These are phyloP conservation scores for Campylorhamphus procurvoides DNA, from an alignment of 2,113 vertebrate species.

Conservation along the genomic window DNA sequence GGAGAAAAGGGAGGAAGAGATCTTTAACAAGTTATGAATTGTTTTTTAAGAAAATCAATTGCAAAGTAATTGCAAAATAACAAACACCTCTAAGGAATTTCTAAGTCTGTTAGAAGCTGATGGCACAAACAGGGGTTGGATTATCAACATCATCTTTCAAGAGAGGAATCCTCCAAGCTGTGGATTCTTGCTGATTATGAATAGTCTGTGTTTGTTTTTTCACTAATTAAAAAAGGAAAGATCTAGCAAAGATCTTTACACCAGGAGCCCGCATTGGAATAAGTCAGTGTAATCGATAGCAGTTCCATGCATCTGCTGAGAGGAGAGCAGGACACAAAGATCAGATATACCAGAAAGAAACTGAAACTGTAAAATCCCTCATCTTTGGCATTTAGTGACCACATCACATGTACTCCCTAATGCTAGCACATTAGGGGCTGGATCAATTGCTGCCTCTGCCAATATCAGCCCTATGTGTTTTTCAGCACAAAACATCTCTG, in stretches of 20 bases:
- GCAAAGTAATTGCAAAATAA: conserved; percentile 54
- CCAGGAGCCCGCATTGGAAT: not conserved
- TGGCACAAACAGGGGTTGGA: not conserved
- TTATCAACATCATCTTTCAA: conserved; percentile 5
- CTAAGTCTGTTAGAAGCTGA: conserved; percentile 9
- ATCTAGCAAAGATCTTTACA: not conserved
- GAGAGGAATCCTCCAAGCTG: not conserved
- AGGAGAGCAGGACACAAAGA: not conserved
- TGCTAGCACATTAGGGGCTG: not conserved
- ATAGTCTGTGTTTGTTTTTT: not conserved
- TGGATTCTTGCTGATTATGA: not conserved
- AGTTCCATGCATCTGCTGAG: not conserved
- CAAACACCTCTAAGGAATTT: conserved; percentile 22
- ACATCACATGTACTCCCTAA: not conserved
- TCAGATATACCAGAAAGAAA: not conserved
- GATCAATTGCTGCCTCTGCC: conserved; percentile 4
- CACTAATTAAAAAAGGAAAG: not conserved
- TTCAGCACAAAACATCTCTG: not conserved
- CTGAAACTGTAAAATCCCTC: not conserved
- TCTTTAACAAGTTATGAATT: conserved; percentile 53
- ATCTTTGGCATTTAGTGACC: not conserved
- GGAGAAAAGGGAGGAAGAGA: not conserved
- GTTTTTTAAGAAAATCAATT: conserved; percentile 43
- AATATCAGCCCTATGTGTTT: not conserved
- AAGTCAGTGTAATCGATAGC: not conserved